These are phyloP conservation scores for Nemurella pictetii DNA, from an alignment of 2,888 invertebrate genomes.

Conservation along the genomic window DNA sequence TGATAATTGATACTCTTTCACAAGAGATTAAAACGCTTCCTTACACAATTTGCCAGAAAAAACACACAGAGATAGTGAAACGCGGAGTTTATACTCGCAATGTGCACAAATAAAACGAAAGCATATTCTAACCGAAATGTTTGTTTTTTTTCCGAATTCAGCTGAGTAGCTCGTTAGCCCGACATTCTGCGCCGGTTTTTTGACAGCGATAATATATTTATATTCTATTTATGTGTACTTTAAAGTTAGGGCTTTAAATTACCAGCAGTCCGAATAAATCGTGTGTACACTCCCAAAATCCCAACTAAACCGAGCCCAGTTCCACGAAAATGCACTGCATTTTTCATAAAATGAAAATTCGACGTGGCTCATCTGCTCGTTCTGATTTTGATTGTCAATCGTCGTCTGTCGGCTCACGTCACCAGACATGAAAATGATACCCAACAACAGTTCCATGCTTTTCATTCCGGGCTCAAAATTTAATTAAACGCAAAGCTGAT, in stretches of 20 bases:
- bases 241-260: neutral
- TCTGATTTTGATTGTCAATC: neutral
- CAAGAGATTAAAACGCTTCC: neutral
- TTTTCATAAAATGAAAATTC: neutral
- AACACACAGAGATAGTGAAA: neutral
- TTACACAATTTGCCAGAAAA: neutral
- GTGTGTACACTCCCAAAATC: neutral
- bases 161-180: neutral
- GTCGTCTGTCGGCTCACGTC: neutral
- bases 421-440: constrained; percentile 2
- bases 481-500: neutral
- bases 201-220: neutral
- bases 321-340: neutral
- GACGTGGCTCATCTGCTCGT: neutral
- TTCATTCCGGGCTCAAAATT: neutral
- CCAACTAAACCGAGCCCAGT: neutral
- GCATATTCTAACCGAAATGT: neutral
- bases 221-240: neutral
- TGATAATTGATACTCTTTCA: too few relatives aligned
- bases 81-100: neutral
- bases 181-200: neutral
- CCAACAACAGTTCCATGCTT: neutral
- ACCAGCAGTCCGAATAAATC: neutral
- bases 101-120: neutral
- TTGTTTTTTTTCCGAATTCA: neutral